Evolutionary conservation across 1,140 invertebrate genomes (phyloP), one percentile per base, ranked within the genome.

Genomic region (Drosophila erecta): DNA sequence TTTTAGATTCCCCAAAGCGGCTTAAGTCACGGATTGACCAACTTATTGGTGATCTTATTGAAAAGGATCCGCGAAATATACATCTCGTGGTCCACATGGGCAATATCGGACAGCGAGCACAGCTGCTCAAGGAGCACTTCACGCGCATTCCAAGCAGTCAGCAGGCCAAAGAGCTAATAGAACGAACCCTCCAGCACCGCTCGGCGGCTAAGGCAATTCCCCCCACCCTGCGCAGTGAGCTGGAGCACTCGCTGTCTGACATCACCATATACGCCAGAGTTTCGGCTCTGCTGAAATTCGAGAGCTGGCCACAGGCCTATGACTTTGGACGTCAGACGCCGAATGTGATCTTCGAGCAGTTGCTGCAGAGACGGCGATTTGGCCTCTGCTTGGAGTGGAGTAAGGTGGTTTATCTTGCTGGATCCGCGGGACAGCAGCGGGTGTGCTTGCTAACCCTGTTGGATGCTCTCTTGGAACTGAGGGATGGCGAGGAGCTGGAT

Each of bases 301-400:
- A 93, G 79, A 91, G 78, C 67, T 94, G 91, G 93, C 90, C 59
- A 47, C 92, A 80, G 83, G 93, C 67, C 38, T 93, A 56, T 5
- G 90, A 90, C 27, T 93, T 94, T 50, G 93, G 93, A 20, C 83
- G 92, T 2, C 93, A 93, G 66, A 93, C 93, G 46, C 67, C 84
- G 64, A 73, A 80, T 51, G 53, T 93, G 60, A 69, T 95, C 91
- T 94, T 93, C 87, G 55, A 93, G 92, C 73, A 90, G 93, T 27
- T 93, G 90, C 64, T 92, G 90, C 59, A 93, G 92, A 92, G 50
- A 14, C 90, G 90, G 49, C 90, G 95, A 81, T 95, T 93, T 64
- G 94, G 95, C 67, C 70, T 95, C 1, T 95, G 95, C 76, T 90
- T 95, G 17, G 93, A 95, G 47, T 95, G 95, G 95, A 93, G 94